Evolutionary conservation across 2,888 invertebrate species (phyloP).

Genomic region (Zygogramma bicolorata): DNA sequence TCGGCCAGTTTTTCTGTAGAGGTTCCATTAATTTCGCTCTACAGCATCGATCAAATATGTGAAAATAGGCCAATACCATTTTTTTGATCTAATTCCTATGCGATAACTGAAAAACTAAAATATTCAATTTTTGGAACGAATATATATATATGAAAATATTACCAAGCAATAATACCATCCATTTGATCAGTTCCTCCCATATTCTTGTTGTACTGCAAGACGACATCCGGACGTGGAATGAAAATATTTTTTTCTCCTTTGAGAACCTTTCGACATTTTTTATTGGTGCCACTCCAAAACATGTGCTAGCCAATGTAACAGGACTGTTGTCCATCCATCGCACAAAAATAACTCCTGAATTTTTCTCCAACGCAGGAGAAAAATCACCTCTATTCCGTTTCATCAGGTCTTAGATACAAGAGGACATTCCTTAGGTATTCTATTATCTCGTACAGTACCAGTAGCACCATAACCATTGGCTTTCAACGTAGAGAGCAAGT

Average conservation of each 20-base stretch:
- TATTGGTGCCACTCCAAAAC: not conserved
- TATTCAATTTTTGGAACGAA: not conserved
- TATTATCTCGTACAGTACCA: conserved; percentile 49
- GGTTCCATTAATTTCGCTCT: not conserved
- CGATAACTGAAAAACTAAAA: not conserved
- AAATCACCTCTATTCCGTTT: not conserved
- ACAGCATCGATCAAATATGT: not conserved
- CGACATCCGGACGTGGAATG: not conserved
- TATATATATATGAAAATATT: not conserved
- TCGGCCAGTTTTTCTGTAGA: not conserved
- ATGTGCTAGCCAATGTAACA: not conserved
- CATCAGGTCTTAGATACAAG: not conserved
- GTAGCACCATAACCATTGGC: conserved; percentile 44
- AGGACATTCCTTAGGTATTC: conserved; percentile 32
- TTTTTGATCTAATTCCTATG: not conserved
- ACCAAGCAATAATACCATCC: not conserved
- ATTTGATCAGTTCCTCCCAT: conserved; percentile 9
- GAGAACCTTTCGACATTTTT: not conserved
- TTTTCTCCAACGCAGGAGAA: not conserved
- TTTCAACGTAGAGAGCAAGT: conserved; percentile 30
- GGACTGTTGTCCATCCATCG: not conserved
- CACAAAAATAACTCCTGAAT: not conserved
- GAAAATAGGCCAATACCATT: conserved; percentile 3
- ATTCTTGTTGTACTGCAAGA: not conserved
- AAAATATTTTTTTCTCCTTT: not conserved